Evolutionary conservation across 2,113 vertebrate genomes (phyloP).

Genomic region (Egretta garzetta): DNA sequence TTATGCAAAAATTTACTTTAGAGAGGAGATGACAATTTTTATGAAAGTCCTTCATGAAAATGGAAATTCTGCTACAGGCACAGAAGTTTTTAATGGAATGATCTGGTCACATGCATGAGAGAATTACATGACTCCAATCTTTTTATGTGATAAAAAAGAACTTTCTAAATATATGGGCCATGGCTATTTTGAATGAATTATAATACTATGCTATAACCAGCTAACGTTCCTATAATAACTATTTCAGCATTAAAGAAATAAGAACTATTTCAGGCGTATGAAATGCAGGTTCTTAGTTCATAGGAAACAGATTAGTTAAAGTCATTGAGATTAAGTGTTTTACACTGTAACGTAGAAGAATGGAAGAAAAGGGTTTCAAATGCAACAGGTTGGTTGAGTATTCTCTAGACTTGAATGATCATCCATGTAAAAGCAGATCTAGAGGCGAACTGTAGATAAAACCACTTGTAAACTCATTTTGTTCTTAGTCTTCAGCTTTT

Average conservation of each 20-base stretch:
- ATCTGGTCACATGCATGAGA: conserved; percentile 55
- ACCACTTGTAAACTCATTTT: background rate
- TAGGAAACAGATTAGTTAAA: background rate
- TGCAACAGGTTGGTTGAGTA: conserved; percentile 34
- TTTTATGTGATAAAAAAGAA: conserved; percentile 10
- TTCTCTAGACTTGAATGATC: background rate
- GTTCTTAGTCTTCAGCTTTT: background rate
- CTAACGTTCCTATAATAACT: conserved; percentile 6
- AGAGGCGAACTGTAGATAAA: background rate
- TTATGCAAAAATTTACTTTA: conserved; percentile 67
- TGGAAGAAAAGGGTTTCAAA: background rate
- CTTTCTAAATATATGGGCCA: conserved; percentile 34
- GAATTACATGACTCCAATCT: conserved; percentile 22
- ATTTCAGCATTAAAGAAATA: background rate
- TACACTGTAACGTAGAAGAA: background rate
- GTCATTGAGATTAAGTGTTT: background rate
- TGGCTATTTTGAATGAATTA: background rate
- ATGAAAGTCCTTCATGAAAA: conserved; percentile 66
- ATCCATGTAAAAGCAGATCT: background rate
- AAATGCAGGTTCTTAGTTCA: background rate
- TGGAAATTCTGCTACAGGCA: conserved; percentile 47
- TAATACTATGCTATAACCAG: background rate
- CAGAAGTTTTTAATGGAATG: conserved; percentile 55
- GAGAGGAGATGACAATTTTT: conserved; percentile 58
- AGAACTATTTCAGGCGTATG: background rate